Conservation (phyloP, 2,113 vertebrate species). For the Otocyon megalotis region DNA sequence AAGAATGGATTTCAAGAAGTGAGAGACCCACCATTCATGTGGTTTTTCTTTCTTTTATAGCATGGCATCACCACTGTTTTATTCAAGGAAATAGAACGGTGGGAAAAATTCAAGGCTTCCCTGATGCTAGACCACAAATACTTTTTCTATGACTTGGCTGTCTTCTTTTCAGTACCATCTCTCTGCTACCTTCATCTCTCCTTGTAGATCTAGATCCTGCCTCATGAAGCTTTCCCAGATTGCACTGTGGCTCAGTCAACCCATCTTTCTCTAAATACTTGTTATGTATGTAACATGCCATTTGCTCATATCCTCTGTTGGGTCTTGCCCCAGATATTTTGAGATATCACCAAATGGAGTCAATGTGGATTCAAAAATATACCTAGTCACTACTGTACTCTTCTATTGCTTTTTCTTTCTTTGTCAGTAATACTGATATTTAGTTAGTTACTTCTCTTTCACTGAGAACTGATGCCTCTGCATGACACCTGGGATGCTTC, state of each 20-base stretch:
- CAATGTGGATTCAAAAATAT: neutral
- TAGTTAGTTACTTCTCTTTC: neutral
- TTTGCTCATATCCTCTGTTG: neutral
- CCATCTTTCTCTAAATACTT: neutral
- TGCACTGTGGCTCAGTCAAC: neutral
- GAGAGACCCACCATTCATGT: neutral
- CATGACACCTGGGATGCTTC: neutral
- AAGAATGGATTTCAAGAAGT: conserved; percentile 18
- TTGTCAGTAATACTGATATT: neutral
- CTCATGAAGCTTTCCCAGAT: neutral
- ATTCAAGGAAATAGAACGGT: neutral
- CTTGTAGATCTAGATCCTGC: neutral
- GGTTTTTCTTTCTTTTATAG: neutral
- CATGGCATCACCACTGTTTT: neutral
- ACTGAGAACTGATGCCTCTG: neutral
- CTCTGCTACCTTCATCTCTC: neutral
- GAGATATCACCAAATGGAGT: neutral
- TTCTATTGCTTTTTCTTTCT: neutral
- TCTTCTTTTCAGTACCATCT: neutral
- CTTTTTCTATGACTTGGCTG: neutral
- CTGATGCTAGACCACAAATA: neutral
- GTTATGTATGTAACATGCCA: neutral
- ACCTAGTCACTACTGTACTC: neutral
- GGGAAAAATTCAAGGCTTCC: neutral
- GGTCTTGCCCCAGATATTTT: neutral